These are phyloP conservation scores for Macrochelys suwanniensis DNA, from an alignment of 2,797 vertebrate species.

Conservation along the genomic window DNA sequence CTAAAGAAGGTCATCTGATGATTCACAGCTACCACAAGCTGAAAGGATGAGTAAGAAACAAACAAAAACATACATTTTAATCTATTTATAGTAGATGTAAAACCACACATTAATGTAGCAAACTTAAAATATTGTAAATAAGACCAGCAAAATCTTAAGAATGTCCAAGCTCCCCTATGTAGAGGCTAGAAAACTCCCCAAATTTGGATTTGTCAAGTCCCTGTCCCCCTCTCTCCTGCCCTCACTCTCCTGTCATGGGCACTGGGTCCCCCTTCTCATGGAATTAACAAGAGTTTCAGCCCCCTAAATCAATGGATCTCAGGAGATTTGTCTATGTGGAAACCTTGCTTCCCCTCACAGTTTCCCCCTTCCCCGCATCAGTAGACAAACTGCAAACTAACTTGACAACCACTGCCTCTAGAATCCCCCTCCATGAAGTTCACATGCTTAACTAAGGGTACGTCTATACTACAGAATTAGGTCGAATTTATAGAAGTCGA, in stretches of 20 bases:
- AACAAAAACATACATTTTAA: neutral
- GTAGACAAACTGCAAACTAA: fast-evolving
- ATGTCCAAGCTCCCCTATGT: neutral
- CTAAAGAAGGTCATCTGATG: slow-evolving; percentile 10
- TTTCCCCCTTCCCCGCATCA: fast-evolving
- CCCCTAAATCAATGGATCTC: neutral
- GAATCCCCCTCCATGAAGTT: fast-evolving
- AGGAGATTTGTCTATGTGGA: fast-evolving
- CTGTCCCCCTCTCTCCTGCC: neutral
- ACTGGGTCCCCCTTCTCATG: neutral
- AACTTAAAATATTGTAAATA: neutral
- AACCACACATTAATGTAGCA: neutral
- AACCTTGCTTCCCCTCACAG: fast-evolving
- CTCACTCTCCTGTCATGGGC: fast-evolving
- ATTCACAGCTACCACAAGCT: neutral
- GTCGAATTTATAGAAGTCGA: no score
- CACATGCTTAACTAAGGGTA: no score
- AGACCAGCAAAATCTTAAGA: fast-evolving
- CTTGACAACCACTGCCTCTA: fast-evolving
- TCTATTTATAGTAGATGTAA: neutral
- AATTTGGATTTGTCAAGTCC: fast-evolving
- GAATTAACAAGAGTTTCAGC: neutral
- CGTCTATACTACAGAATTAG: no score
- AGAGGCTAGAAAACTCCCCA: neutral
- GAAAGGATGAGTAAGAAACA: neutral